A percentile compares a stretch with the other conserved stretches of the same genome.
phyloP scores from a whole-genome alignment of 2,888 invertebrate species.

The Yponomeuta evonymella region DNA sequence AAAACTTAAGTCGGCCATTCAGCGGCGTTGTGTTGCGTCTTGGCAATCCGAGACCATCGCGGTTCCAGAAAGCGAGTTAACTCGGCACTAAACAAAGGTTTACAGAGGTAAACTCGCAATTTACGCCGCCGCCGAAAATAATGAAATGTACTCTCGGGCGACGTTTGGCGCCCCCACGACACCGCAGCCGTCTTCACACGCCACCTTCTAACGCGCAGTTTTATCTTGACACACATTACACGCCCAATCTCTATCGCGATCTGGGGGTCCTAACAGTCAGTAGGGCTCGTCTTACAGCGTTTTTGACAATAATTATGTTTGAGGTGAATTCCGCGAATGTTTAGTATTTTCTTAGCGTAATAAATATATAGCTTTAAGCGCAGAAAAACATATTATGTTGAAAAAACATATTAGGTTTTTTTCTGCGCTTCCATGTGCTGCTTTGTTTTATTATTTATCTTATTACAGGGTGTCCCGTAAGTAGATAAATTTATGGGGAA shows the following conservation, averaged over 20 bases:
- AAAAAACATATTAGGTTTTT: too few species aligned
- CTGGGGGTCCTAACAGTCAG: not conserved
- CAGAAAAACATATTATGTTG: too few species aligned
- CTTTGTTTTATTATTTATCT: too few species aligned
- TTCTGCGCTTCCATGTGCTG: too few species aligned
- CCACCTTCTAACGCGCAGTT: not conserved
- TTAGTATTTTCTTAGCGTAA: too few species aligned
- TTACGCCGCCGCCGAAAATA: slow-evolving; percentile 35
- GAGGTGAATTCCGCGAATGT: too few species aligned
- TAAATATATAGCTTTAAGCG: too few species aligned
- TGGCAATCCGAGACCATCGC: slow-evolving; percentile 19
- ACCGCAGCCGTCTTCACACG: not conserved
- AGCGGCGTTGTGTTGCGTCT: not conserved
- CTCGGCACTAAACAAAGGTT: slow-evolving; percentile 36
- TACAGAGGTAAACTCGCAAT: slow-evolving; percentile 23
- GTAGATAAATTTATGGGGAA: too few species aligned
- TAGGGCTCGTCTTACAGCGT: too few species aligned
- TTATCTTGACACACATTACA: not conserved
- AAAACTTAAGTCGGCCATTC: slow-evolving; percentile 13
- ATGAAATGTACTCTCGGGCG: slow-evolving; percentile 31
- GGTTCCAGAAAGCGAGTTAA: slow-evolving; percentile 25
- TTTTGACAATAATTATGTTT: too few species aligned
- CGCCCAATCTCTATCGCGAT: not conserved
- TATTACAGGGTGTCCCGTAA: too few species aligned
- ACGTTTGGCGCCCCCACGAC: slow-evolving; percentile 10